A percentile compares a stretch with the other conserved stretches of the same genome.
Conservation (phyloP, 37 sponge, comb jelly and placozoan genomes). For the Agelas oroides region DNA sequence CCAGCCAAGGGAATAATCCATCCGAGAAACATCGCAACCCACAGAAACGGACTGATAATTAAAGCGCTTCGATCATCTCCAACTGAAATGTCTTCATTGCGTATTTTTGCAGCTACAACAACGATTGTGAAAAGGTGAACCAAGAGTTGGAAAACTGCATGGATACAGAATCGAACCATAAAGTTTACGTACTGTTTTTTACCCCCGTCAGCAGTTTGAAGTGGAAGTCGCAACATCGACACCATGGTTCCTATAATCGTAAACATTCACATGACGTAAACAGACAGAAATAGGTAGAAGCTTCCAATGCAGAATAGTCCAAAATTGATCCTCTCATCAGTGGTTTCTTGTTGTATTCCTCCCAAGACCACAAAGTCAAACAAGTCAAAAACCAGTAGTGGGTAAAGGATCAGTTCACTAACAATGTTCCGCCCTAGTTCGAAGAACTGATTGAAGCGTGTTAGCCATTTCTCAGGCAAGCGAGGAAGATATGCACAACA, state of each 20-base stretch:
- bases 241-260: constrained; percentile 15
- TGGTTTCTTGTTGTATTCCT: background rate
- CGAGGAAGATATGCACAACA: background rate
- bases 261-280: constrained; percentile 42
- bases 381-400: constrained; percentile 54
- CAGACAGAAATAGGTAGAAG: constrained; percentile 51
- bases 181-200: background rate
- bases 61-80: too few relatives aligned
- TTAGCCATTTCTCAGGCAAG: background rate
- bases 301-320: constrained; percentile 31
- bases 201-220: background rate
- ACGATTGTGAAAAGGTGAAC: constrained; percentile 33
- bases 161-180: constrained; percentile 29
- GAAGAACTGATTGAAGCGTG: constrained; percentile 27
- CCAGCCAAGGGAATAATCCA: constrained; percentile 49
- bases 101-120: constrained; percentile 40
- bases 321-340: constrained; percentile 3
- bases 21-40: constrained; percentile 17
- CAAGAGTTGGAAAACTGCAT: constrained; percentile 25
- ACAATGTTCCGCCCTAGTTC: constrained; percentile 55
- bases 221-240: constrained; percentile 16
- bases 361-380: constrained; percentile 38
- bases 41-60: constrained; percentile 30
- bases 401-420: constrained; percentile 51
- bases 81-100: constrained; percentile 29